Evolutionary conservation across 2,888 invertebrate species (phyloP), one percentile per base, ranked within the genome.

Genomic region (Drosophila anceps): DNA sequence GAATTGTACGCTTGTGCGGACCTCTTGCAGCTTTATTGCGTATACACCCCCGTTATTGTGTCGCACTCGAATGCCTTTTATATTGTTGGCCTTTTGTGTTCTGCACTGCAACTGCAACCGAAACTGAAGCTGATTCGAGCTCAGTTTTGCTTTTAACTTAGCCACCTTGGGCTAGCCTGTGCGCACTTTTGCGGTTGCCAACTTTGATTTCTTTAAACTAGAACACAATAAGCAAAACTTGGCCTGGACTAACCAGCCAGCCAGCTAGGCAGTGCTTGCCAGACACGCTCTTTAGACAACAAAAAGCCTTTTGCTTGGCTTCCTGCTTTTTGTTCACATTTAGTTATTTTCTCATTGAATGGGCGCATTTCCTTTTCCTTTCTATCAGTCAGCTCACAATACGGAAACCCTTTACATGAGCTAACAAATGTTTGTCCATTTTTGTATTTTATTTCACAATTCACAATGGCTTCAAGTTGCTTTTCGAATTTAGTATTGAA

Each of bases 21-120:
- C 54, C 75, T 55, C 65, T 75, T 81, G 84, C 76, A 81, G 64
- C 73, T 84, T 86, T 86, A 83, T 84, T 85, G 81, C 86, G 76
- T 73, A 83, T 67, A 76, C 84, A 78, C 79, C 79, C 69, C 63
- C 67, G 48, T 63, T 81, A 70, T 84, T 76, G 81, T 71, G 73
- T 54, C 37, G 37, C 44, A 57, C 66, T 80, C 65, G 65, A 76
- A 60, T 65, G 69, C 46, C 75, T 76, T 76, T 75, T 85, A 63
- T 73, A 48, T 44, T 35, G 64, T 50, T 24, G 48, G 46, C 60
- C 43, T 63, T 70, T 64, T 74, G 60, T 75, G 50, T 20, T 59
- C 27, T 13, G 10, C n/a, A n/a, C 13, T 44, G 59, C 24, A 48
- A 18, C 59, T 27, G 31, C 12, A 57, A 37, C 53, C 51, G 48